Evolutionary conservation across 2,888 invertebrate genomes (phyloP), one percentile per base, ranked within the genome.

Genomic region (Caenorhabditis imperialis): DNA sequence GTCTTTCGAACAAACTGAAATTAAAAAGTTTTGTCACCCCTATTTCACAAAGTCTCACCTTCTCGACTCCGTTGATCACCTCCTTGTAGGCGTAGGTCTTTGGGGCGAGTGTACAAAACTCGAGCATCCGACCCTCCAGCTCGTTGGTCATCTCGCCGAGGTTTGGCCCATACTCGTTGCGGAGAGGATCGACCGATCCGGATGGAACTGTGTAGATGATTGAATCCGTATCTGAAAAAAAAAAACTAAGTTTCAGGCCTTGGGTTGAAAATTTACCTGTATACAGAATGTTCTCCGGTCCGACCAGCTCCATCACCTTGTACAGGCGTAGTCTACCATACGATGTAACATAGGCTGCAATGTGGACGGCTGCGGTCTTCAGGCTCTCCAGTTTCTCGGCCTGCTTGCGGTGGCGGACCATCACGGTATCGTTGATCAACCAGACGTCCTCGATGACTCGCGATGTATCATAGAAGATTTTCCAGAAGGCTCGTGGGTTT

Each of bases 221-320:
- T 10, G 35, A 50, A n/a, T 50, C 50, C 35, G 50, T 50, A 35
- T 50, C 50, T 50, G 50, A n/a, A 27, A 27, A 47, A 27, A 14
- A 37, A 37, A 37, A 37, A 37, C 37, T 37, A 37, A n/a, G n/a
- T n/a, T n/a, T n/a, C n/a, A n/a, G n/a, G n/a, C n/a, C n/a, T n/a
- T n/a, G 37, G n/a, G n/a, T 16, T 40, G 18, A 20, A 16, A 20
- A 20, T 44, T 20, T 44, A 44, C 44, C 44, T 44, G 44, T 22
- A 8, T 44, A 44, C 22, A 44, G 22, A 2, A 44, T n/a, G 14
- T 44, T 44, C 16, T 44, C 44, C 5, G 44, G 22, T 44, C 44
- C 44, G 14, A 44, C 44, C 22, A 22, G 20, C 22, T 44, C 44
- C 44, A 44, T 44, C 1, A 44, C 22, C 44, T 20, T 44, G 20